These are phyloP conservation scores for Cavia aperea DNA, from an alignment of 2,113 vertebrate genomes.

Conservation along the genomic window DNA sequence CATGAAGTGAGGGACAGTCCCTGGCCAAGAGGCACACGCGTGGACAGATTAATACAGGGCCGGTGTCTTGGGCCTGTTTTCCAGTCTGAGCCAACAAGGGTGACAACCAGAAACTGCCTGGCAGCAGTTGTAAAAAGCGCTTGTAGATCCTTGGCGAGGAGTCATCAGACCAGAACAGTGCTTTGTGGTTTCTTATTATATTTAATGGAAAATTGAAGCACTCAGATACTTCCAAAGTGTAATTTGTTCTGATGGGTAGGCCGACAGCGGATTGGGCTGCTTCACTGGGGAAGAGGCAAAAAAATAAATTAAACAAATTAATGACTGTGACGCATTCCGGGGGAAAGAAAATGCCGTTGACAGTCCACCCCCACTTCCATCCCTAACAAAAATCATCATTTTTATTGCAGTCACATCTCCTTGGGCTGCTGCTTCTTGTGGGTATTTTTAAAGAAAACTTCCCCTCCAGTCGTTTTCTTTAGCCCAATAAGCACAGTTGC, in stretches of 20 bases:
- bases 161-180: slow-evolving; percentile 46
- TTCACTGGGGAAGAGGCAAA: slow-evolving; percentile 40
- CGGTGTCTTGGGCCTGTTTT: not conserved
- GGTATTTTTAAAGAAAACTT: slow-evolving; percentile 43
- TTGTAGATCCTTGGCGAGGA: slow-evolving; percentile 58
- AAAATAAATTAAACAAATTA: slow-evolving; percentile 69
- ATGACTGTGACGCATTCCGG: slow-evolving; percentile 67
- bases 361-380: slow-evolving; percentile 3
- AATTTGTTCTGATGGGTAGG: slow-evolving; percentile 61
- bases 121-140: slow-evolving; percentile 47
- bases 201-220: slow-evolving; percentile 65
- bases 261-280: slow-evolving; percentile 46
- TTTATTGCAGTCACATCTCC: slow-evolving; percentile 46
- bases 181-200: slow-evolving; percentile 66
- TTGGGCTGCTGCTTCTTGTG: slow-evolving; percentile 39
- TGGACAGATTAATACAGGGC: not conserved
- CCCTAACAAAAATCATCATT: slow-evolving; percentile 55
- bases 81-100: not conserved
- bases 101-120: slow-evolving; percentile 25
- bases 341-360: slow-evolving; percentile 43
- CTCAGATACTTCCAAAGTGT: slow-evolving; percentile 57
- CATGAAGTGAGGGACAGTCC: no score
- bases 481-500: slow-evolving; percentile 70
- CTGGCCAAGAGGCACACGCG: not conserved
- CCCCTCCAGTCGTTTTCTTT: slow-evolving; percentile 58